phyloP scores from a whole-genome alignment of 1,140 invertebrate genomes.

The Scaptomyza graminum region DNA sequence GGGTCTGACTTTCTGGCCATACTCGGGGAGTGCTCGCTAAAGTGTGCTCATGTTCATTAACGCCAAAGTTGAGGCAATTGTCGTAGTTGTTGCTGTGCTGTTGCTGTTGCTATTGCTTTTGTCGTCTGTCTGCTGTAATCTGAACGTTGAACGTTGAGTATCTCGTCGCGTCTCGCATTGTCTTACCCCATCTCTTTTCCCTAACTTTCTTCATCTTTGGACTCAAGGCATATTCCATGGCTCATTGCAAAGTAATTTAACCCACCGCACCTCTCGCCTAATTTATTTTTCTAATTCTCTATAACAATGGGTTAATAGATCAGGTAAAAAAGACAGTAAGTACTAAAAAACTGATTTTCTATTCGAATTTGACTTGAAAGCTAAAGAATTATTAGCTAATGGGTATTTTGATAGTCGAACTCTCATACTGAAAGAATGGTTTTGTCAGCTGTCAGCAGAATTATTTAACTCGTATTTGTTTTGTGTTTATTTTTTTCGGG shows the following conservation, averaged over 20 bases:
- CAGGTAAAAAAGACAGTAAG: neutral
- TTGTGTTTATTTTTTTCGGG: constrained; percentile 52
- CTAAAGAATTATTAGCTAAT: neutral
- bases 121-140: constrained; percentile 48
- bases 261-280: too few relatives aligned
- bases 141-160: constrained; percentile 51
- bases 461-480: constrained; percentile 49
- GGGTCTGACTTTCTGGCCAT: constrained; percentile 49
- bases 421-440: constrained; percentile 5
- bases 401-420: constrained; percentile 5
- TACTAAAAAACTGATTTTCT: too few relatives aligned
- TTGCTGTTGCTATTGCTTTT: constrained; percentile 40
- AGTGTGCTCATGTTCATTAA: constrained; percentile 82
- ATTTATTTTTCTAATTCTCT: constrained; percentile 30
- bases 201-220: neutral
- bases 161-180: neutral
- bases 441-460: constrained; percentile 76
- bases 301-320: neutral
- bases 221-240: constrained; percentile 60
- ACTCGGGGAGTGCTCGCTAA: constrained; percentile 51
- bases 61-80: constrained; percentile 81
- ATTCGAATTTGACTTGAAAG: too few relatives aligned
- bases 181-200: neutral
- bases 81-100: constrained; percentile 48
- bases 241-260: constrained; percentile 54